These are phyloP conservation scores for Tenualosa thibaudeaui DNA, from an alignment of 2,797 vertebrate genomes.

Conservation along the genomic window DNA sequence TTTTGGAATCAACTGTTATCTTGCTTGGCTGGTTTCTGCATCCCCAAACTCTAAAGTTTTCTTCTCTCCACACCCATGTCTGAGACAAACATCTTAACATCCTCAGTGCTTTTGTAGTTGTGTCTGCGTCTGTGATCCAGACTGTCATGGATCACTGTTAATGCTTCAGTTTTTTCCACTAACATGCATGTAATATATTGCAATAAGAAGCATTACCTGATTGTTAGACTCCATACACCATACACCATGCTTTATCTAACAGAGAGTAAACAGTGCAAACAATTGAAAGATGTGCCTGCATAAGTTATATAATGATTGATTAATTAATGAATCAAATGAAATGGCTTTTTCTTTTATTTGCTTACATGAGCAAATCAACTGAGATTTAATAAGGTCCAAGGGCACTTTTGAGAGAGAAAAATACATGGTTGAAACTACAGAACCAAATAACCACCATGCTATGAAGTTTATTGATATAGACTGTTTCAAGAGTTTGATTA, in stretches of 20 bases:
- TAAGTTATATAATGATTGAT: background rate
- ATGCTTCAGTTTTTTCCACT: background rate
- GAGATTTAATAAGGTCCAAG: no score
- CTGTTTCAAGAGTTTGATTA: no score
- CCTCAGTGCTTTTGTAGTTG: background rate
- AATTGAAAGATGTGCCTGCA: background rate
- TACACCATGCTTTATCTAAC: background rate
- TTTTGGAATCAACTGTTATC: slow-evolving; percentile 1
- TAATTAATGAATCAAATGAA: background rate
- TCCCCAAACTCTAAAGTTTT: background rate
- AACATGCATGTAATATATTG: background rate
- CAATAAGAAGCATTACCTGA: background rate
- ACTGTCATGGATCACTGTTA: background rate
- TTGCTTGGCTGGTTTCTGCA: slow-evolving; percentile 7
- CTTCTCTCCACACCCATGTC: background rate
- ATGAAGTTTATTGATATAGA: no score
- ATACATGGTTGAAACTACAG: no score
- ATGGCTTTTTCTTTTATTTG: background rate
- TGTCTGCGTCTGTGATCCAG: background rate
- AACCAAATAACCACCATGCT: no score
- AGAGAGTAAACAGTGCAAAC: background rate
- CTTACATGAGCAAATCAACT: no score
- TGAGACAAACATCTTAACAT: background rate
- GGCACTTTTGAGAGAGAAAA: no score
- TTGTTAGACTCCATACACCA: background rate